Evolutionary conservation across 2,113 vertebrate species (phyloP), one percentile per base, ranked within the genome.

Genomic region (Isurus oxyrinchus): DNA sequence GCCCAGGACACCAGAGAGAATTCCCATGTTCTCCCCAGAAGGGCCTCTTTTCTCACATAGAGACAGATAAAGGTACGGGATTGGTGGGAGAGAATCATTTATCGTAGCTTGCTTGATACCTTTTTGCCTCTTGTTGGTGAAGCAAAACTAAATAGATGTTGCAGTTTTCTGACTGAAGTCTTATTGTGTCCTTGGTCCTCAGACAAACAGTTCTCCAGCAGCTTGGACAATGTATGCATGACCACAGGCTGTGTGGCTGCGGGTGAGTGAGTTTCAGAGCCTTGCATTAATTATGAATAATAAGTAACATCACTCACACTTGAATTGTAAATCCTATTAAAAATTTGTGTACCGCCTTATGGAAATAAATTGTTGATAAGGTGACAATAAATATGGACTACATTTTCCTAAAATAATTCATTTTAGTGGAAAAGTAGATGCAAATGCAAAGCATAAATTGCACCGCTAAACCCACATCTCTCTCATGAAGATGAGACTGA

Each of bases 231-330:
- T 11, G 44, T 98, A 40, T 99, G 99, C 72, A 99, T 98, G 90
- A 98, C 97, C 0, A 98, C 98, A 0, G 98, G 99, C 95, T 99
- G 99, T 76, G 99, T 99, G 55, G 98, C 98, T 67, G 98, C 99
- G 98, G 99, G 99, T 99, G 97, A 98, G 97, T n/a, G 66, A 27
- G 2, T 35, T n/a, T 63, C 59, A n/a, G 16, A 40, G 1, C 35
- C 6, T 40, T 93, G 8, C 66, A 31, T 44, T 69, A 95, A 94
- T 31, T 95, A 44, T 72, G 25, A 53, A 23, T 40, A 40, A n/a
- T 40, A 21, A 16, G 40, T 44, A 40, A 61, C 14, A 35, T 19
- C 57, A 91, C 59, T 35, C 27, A 5, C 5, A 94, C 14, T 94
- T 94, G 35, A 93, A 40, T 21, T 53, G 84, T 53, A 25, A 53